A percentile compares a stretch with the other conserved stretches of the same genome.
phyloP scores from a whole-genome alignment of 2,888 invertebrate genomes.

The Drosophila crucigera region DNA sequence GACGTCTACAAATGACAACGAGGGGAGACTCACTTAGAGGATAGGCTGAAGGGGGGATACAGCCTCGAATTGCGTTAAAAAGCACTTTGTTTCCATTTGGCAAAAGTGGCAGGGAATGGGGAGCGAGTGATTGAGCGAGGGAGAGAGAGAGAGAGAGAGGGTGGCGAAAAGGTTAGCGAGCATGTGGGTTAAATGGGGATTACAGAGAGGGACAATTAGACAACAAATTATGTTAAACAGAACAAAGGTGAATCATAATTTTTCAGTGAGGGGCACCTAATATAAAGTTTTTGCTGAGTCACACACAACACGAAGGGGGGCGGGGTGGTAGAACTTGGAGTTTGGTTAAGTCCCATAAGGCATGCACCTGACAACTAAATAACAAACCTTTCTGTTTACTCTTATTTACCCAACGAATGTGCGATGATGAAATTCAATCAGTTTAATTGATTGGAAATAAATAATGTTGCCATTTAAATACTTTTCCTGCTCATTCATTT shows the following conservation, averaged over 20 bases:
- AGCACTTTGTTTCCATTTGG: constrained; percentile 64
- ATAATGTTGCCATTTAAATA: not conserved
- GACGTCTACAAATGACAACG: constrained; percentile 25
- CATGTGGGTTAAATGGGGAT: constrained; percentile 15
- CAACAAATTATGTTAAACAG: constrained; percentile 62
- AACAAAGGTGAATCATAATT: constrained; percentile 43
- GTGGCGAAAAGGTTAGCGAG: not conserved
- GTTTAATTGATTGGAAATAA: constrained; percentile 2
- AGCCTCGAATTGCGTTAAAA: constrained; percentile 64
- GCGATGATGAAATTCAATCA: not conserved
- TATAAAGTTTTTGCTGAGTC: constrained; percentile 44
- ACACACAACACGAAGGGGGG: constrained; percentile 10
- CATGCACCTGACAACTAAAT: constrained; percentile 11
- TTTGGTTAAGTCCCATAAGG: constrained; percentile 4
- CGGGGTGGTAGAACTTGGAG: not conserved
- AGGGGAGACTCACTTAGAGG: constrained; percentile 1
- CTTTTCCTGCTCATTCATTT: not conserved
- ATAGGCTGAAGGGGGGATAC: constrained; percentile 28
- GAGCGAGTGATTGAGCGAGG: not conserved
- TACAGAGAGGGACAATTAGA: constrained; percentile 54
- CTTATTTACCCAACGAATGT: not conserved
- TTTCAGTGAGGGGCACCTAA: constrained; percentile 3
- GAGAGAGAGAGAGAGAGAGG: not conserved
- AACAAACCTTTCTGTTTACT: not conserved
- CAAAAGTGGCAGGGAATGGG: not conserved